Evolutionary conservation across 1,140 invertebrate genomes (phyloP).

Genomic region (Papilio machaon): DNA sequence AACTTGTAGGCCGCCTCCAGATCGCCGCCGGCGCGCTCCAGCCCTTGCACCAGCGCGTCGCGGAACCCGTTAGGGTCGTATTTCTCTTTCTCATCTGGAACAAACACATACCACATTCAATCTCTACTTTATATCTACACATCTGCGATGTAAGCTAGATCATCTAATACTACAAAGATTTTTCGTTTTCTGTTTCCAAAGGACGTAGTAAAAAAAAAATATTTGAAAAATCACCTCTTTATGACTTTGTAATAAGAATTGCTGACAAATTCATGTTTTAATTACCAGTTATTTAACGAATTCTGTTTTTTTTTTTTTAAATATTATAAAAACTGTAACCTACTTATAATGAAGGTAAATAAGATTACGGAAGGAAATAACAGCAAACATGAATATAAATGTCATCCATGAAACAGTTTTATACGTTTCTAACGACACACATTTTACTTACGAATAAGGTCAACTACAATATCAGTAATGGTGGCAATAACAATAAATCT

Average conservation of each 20-base stretch:
- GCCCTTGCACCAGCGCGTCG: slow-evolving; percentile 96
- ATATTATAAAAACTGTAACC: too few relatives aligned
- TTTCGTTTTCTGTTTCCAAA: too few relatives aligned
- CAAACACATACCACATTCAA: not conserved
- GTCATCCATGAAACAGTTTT: not conserved
- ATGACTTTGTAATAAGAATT: too few relatives aligned
- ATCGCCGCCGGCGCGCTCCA: slow-evolving; percentile 95
- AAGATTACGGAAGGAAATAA: not conserved
- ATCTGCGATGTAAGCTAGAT: too few relatives aligned
- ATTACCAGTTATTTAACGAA: too few relatives aligned
- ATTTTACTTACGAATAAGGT: not conserved
- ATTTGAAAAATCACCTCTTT: too few relatives aligned
- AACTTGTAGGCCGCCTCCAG: slow-evolving; percentile 96
- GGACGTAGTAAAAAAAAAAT: too few relatives aligned
- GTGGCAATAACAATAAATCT: slow-evolving; percentile 15
- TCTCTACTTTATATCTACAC: not conserved
- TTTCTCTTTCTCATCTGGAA: slow-evolving; percentile 99
- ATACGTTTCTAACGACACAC: not conserved
- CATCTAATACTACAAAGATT: too few relatives aligned
- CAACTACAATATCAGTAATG: slow-evolving; percentile 6
- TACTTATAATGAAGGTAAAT: too few relatives aligned
- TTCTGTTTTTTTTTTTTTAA: too few relatives aligned
- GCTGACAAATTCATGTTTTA: too few relatives aligned
- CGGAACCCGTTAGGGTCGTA: slow-evolving; percentile 98
- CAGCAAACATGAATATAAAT: not conserved